Conservation (phyloP, 2,888 invertebrate genomes). For the Chrysopilus asiliformis region DNA sequence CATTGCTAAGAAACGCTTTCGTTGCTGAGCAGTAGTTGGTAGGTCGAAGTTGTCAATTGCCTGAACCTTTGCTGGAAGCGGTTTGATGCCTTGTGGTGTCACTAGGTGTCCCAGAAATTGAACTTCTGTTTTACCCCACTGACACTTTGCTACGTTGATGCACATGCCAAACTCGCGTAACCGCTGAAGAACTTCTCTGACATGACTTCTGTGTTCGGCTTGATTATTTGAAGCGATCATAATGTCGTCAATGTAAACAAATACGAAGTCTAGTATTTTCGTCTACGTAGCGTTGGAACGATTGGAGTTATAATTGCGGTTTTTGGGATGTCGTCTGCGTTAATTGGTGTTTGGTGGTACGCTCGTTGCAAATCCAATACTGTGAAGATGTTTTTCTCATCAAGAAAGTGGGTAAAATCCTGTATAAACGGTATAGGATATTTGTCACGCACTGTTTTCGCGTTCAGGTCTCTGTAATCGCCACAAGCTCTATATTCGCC, state of each 20-base stretch:
- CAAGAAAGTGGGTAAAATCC: not conserved
- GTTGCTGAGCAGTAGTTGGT: not conserved
- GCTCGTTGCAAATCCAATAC: constrained; percentile 1
- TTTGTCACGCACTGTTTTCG: not conserved
- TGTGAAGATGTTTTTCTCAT: not conserved
- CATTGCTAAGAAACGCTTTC: not conserved
- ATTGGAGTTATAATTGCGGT: not conserved
- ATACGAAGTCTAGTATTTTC: no score
- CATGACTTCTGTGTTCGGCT: not conserved
- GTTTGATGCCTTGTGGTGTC: constrained; percentile 11
- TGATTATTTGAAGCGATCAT: not conserved
- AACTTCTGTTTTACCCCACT: constrained; percentile 2
- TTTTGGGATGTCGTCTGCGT: not conserved
- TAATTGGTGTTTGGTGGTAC: constrained; percentile 1
- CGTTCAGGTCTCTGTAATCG: constrained; percentile 1
- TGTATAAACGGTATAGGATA: constrained; percentile 1
- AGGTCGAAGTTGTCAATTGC: not conserved
- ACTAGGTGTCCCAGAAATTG: constrained; percentile 6
- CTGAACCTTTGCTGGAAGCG: constrained; percentile 6
- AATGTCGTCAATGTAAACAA: not conserved
- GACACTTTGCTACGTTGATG: constrained; percentile 16
- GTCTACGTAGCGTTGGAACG: no score
- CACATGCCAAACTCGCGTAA: constrained; percentile 14
- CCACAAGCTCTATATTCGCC: constrained; percentile 1
- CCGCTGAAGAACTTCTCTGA: constrained; percentile 3